Base-by-base conservation (phyloP, 2,797 vertebrate species). In the Microcaecilia unicolor region DNA sequence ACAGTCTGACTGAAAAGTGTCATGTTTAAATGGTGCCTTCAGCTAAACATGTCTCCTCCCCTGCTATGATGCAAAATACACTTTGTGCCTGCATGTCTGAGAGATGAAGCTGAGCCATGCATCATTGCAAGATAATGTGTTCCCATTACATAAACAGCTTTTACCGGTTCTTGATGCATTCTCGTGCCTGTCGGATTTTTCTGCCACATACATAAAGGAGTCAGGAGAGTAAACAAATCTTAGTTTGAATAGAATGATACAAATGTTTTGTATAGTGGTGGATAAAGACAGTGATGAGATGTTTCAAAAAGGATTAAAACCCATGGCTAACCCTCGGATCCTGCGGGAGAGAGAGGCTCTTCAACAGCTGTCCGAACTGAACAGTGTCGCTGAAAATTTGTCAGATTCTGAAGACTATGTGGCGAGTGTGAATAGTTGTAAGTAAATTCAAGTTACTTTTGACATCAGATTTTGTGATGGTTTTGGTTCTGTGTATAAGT, bases 281-380 rank as follows among this genome's bases (percentile, higher is more conserved):
- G 31, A 33, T n/a, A 12, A 47, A 9, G 36, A 47, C 11, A 6
- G 18, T 7, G 26, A 39, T 28, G 36, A 47, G 28, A 39, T 47
- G 36, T 39, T 47, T 47, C 30, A 18, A 11, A 24, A 15, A 15
- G 20, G 20, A 10, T 5, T 24, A 4, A 46, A 32, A 18, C 18
- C 35, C 8, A 6, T 13, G 10, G 6, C 25, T n/a, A 39, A 39
- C 22, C 36, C 31, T 3, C 9, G 34, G 8, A 39, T 47, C 13
- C 22, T 39, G n/a, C 28, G 22, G 15, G 44, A 47, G 25, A 47
- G n/a, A 30, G 44, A 47, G n/a, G 25, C 44, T 15, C 17, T 47
- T 5, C 25, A 21, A 4, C 9, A 19, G 18, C 30, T 47, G 20
- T 10, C 13, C 25, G n/a, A n/a, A n/a, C n/a, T n/a, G n/a, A n/a